A percentile compares a stretch with the other conserved stretches of the same genome.
These are phyloP conservation scores for Sus cebifrons DNA, from an alignment of 2,797 vertebrate genomes.

Conservation along the genomic window DNA sequence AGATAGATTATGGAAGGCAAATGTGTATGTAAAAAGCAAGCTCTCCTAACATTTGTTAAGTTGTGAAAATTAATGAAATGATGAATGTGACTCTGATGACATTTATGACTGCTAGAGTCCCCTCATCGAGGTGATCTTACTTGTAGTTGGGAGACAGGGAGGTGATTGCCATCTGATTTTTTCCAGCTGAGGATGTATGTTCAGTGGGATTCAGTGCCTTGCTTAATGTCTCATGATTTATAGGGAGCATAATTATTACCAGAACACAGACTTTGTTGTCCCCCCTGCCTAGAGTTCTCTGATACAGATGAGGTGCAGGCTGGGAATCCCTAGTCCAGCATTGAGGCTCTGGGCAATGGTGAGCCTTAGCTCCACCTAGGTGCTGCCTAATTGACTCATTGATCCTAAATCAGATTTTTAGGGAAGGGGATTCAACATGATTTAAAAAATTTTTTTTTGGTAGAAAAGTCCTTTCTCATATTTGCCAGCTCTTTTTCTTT, in stretches of 20 bases:
- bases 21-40: not conserved
- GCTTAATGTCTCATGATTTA: not conserved
- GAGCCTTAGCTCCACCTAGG: not conserved
- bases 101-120: not conserved
- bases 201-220: not conserved
- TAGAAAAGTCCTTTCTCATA: not conserved
- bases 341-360: not conserved
- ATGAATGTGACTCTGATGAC: not conserved
- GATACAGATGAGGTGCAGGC: rapidly evolving
- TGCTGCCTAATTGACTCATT: not conserved
- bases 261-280: not conserved
- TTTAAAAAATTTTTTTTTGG: not conserved
- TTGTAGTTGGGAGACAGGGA: not conserved
- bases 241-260: not conserved
- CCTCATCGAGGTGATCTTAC: not conserved
- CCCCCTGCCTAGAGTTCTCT: not conserved
- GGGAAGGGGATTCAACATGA: not conserved
- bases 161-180: not conserved
- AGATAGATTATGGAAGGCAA: not conserved
- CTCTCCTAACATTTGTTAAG: not conserved
- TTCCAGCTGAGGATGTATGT: not conserved
- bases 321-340: not conserved
- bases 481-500: not conserved
- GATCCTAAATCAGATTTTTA: not conserved
- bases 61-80: not conserved